Evolutionary conservation across 2,797 vertebrate genomes (phyloP), one percentile per base, ranked within the genome.

Genomic region (Ispidina picta): DNA sequence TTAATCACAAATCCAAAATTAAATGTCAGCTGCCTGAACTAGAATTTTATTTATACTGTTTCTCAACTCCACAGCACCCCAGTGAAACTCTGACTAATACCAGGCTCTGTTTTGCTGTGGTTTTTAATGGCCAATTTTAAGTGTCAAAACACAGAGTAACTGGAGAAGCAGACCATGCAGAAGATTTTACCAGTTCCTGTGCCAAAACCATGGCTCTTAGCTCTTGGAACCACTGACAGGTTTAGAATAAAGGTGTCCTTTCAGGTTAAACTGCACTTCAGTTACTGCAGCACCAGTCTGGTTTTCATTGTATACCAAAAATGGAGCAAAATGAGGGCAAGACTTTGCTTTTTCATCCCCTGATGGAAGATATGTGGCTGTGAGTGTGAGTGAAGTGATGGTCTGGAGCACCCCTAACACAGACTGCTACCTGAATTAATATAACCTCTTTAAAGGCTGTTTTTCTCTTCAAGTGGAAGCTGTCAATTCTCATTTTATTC

Each of bases 321-420:
- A 48, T 4, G 7, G 33, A 31, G n/a, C 12, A 52, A 84, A 86
- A 73, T 2, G 8, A 55, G 20, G 49, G 17, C 16, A 78, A 41
- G 13, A 51, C 22, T 78, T 54, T 23, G 7, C 12, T 64, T 79
- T 76, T 70, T 29, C 41, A 49, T 9, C 2, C 15, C 12, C 14
- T 70, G 4, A 2, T 6, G 46, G 17, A 20, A 65, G 31, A 31
- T 15, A 5, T 0, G 2, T 3, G 9, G 23, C n/a, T 69, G 5
- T 28, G 28, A 69, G 28, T 2, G 2, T n/a, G 41, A 41, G 11
- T 76, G 49, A 72, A 54, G 31, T 2, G 35, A 22, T 51, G 33
- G 3, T 17, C 28, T 37, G 43, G 44, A 58, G n/a, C 8, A 22
- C 12, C 21, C 46, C 19, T 33, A 41, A 12, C 60, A 7, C 26